Percentiles rank a stretch among this genome's conserved stretches.
Conservation (phyloP, 1,140 invertebrate species). For the Octopus bimaculoides region DNA sequence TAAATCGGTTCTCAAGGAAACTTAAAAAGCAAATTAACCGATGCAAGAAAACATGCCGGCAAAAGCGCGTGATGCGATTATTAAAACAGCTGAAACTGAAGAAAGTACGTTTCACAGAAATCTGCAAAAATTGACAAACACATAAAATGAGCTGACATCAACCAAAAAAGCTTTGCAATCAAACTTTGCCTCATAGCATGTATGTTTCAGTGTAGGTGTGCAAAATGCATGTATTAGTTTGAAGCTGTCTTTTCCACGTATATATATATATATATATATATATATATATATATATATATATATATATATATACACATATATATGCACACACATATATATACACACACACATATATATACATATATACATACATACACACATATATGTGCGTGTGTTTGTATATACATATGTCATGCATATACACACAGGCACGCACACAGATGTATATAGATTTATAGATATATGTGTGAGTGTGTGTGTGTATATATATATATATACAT, state of each 20-base stretch:
- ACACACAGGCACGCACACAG: neutral
- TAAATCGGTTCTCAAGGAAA: neutral
- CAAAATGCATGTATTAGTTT: neutral
- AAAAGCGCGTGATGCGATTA: neutral
- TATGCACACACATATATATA: neutral
- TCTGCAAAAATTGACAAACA: slow-evolving; percentile 5
- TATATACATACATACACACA: neutral
- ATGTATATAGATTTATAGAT: neutral
- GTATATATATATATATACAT: too few species aligned
- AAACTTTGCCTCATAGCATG: neutral
- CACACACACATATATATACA: neutral
- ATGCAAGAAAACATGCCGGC: slow-evolving; percentile 3
- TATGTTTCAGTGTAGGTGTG: neutral
- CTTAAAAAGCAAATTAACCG: slow-evolving; percentile 6
- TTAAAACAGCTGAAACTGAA: slow-evolving; percentile 3
- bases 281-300: neutral
- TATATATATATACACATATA: neutral
- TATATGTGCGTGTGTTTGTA: neutral
- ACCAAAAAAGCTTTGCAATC: neutral
- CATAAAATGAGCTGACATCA: neutral
- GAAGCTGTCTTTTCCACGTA: neutral
- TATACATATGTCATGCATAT: neutral
- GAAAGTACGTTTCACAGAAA: slow-evolving; percentile 10
- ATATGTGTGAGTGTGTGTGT: neutral
- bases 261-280: neutral